Base-by-base conservation (phyloP, 1,140 invertebrate species). In the Nasonia longicornis region DNA sequence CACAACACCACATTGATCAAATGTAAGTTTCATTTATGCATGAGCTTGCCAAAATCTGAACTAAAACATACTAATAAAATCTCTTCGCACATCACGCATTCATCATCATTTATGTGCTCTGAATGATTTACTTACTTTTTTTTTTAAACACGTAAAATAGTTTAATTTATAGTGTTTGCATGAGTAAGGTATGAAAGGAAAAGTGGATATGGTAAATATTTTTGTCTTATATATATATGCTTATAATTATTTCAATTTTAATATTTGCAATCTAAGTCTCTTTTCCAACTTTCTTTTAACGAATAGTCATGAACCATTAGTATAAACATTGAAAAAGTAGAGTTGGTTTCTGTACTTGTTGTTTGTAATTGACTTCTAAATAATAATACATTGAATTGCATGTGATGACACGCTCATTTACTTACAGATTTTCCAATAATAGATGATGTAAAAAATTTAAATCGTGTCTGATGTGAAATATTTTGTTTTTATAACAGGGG, bases 401-500 rank as follows among this genome's bases (percentile, higher is more conserved):
- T 71, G 42, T 22, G 3, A 58, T 58, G 2, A 2, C 16, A 20
- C 7, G 52, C 52, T 20, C 20, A n/a, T 58, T n/a, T 58, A 20
- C 6, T 58, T n/a, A 42, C 26, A 42, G 11, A 6, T 72, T 20
- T 45, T 45, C 10, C n/a, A 38, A 20, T 42, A 38, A 22, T 10
- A 48, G 22, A 74, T 81, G 79, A 4, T 1, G 8, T 58, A 20
- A 58, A 58, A 58, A 58, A 58, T 58, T 58, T n/a, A n/a, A 58
- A 20, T 58, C 2, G n/a, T 58, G 0, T n/a, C 20, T 58, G 16
- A 58, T 58, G 1, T 7, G 16, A n/a, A 7, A 20, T 58, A 58
- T 58, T 58, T 58, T 58, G 3, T 58, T 58, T 58, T 58, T 83
- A 78, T 73, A 35, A 77, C 77, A 98, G 97, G 96, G 98, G 98